Base-by-base conservation (phyloP, 2,888 invertebrate species). In the Leptinotarsa rubiginosa region DNA sequence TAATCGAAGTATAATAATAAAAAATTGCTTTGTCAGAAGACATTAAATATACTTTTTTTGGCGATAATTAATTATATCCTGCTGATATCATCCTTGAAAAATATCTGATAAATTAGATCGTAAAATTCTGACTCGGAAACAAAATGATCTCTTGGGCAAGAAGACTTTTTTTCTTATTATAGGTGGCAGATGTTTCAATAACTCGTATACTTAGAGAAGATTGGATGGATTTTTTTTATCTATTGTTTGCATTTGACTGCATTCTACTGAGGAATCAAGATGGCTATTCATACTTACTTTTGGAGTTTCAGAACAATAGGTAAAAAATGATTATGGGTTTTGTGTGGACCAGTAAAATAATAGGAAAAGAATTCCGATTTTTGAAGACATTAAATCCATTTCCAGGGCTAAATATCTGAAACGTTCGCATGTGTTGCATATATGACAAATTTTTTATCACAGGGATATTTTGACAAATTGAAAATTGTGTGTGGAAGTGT, bases 61-160 rank as follows among this genome's bases (percentile, higher is more conserved):
- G 10, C 10, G 50, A 50, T 50, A 50, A 50, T 50, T 50, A 50
- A 50, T 50, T 50, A 16, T n/a, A 50, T 50, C n/a, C 50, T 50
- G n/a, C 50, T n/a, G n/a, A 50, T 50, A n/a, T n/a, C 50, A 50
- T 50, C 50, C 50, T 50, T 50, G 50, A n/a, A 16, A 50, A 50
- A 16, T 50, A 50, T 50, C 16, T 50, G n/a, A 50, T 50, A 16
- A 50, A 16, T 50, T n/a, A 16, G 50, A 50, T 15, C 50, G 15
- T 50, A 50, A 50, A 50, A 50, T 41, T 41, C 4, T 50, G n/a
- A 15, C 50, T 50, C 3, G 50, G 1, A 16, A 50, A 50, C 13
- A 16, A 5, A 50, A 50, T 4, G 50, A 50, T 50, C n/a, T n/a
- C 50, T 16, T 50, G 50, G 0, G 50, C 50, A 50, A 50, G 15